phyloP scores from a whole-genome alignment of 2,113 vertebrate genomes.

The Leucosticte australis region DNA sequence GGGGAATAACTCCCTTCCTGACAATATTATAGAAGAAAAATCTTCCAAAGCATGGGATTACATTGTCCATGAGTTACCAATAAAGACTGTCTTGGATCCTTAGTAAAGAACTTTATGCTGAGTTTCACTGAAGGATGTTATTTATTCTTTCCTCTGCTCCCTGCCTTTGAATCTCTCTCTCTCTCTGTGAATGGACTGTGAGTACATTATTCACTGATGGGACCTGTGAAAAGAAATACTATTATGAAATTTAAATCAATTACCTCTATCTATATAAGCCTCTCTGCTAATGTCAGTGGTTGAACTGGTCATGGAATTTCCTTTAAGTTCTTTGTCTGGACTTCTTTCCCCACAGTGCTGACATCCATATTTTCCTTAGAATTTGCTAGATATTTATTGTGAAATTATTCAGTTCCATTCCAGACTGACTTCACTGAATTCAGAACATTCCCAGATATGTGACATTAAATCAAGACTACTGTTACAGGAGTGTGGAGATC shows the following conservation, averaged over 20 bases:
- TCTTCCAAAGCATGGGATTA: background rate
- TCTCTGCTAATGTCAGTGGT: background rate
- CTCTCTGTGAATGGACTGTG: background rate
- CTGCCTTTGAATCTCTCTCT: background rate
- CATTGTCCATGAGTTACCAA: background rate
- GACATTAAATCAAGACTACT: background rate
- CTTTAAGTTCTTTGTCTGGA: background rate
- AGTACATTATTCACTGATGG: background rate
- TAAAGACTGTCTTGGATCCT: background rate
- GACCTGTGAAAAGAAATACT: background rate
- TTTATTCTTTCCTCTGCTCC: background rate
- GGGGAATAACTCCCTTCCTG: background rate
- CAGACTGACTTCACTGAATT: background rate
- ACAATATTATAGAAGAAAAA: background rate
- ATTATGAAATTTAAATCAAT: background rate
- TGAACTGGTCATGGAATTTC: background rate
- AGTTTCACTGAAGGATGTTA: background rate
- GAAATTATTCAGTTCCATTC: background rate
- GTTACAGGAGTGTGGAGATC: background rate
- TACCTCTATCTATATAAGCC: background rate
- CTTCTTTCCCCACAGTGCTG: background rate
- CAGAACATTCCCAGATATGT: background rate
- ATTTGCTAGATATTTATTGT: background rate
- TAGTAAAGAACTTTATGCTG: background rate
- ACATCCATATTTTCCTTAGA: background rate